phyloP scores from a whole-genome alignment of 2,888 invertebrate species.

The Lithophane semibrunnea region DNA sequence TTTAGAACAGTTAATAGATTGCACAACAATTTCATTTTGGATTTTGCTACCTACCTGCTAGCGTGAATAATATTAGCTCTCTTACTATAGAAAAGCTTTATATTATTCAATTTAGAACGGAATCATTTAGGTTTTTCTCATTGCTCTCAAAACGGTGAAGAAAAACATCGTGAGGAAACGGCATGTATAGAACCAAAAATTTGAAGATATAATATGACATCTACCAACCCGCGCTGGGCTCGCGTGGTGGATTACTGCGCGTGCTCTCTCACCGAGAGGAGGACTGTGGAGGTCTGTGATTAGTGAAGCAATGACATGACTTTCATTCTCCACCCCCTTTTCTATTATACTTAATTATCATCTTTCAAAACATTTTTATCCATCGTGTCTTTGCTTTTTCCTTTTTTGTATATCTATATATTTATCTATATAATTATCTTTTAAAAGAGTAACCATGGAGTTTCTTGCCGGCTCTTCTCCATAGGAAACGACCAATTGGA shows the following conservation, averaged over 20 bases:
- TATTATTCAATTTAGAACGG: neutral
- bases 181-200: too few relatives aligned
- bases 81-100: neutral
- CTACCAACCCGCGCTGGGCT: too few relatives aligned
- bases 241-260: too few relatives aligned
- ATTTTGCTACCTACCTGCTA: neutral
- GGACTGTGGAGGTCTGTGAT: too few relatives aligned
- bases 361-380: neutral
- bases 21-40: neutral
- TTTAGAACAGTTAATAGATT: conserved; percentile 4
- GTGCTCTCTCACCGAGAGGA: too few relatives aligned
- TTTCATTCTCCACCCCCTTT: neutral
- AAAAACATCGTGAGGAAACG: too few relatives aligned
- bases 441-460: too few relatives aligned
- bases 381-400: neutral
- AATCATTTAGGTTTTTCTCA: neutral
- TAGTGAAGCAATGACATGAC: neutral
- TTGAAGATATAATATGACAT: too few relatives aligned
- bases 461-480: too few relatives aligned
- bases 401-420: neutral
- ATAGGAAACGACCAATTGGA: too few relatives aligned
- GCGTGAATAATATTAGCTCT: neutral
- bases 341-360: neutral
- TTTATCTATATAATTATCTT: too few relatives aligned
- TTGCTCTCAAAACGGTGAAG: too few relatives aligned